phyloP scores from a whole-genome alignment of 2,888 invertebrate genomes.

The Sminthurinus aureus region DNA sequence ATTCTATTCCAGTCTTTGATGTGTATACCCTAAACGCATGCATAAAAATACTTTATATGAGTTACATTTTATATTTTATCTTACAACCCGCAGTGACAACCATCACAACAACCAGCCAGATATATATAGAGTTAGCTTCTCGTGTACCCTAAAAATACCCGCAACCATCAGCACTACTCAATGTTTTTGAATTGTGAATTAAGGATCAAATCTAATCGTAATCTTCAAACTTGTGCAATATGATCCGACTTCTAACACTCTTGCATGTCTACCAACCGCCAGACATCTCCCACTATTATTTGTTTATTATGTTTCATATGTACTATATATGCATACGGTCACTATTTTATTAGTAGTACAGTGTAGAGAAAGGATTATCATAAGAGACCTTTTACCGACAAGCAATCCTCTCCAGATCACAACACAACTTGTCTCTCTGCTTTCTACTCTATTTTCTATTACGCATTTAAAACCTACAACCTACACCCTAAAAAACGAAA shows the following conservation, averaged over 20 bases:
- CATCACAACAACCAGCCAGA: not conserved
- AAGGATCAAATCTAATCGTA: not conserved
- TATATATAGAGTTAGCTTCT: too few relatives aligned
- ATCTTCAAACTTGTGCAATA: not conserved
- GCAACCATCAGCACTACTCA: not conserved
- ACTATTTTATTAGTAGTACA: too few relatives aligned
- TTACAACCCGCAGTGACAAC: not conserved
- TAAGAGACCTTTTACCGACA: too few relatives aligned
- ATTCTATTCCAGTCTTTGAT: not conserved
- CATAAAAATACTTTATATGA: not conserved
- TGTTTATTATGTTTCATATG: too few relatives aligned
- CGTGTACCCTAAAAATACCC: not conserved
- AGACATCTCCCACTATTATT: not conserved
- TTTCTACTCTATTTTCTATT: too few relatives aligned
- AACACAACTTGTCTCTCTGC: too few relatives aligned
- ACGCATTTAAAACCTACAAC: too few relatives aligned
- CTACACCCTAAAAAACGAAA: too few relatives aligned
- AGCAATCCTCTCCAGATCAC: too few relatives aligned
- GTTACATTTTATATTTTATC: not conserved
- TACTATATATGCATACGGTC: too few relatives aligned
- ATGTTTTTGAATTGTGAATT: not conserved
- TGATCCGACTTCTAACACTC: not conserved
- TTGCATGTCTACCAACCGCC: not conserved
- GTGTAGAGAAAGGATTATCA: too few relatives aligned
- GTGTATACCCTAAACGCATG: not conserved